Conservation (phyloP, 2,888 invertebrate species). For the Iselma pallidipennis region DNA sequence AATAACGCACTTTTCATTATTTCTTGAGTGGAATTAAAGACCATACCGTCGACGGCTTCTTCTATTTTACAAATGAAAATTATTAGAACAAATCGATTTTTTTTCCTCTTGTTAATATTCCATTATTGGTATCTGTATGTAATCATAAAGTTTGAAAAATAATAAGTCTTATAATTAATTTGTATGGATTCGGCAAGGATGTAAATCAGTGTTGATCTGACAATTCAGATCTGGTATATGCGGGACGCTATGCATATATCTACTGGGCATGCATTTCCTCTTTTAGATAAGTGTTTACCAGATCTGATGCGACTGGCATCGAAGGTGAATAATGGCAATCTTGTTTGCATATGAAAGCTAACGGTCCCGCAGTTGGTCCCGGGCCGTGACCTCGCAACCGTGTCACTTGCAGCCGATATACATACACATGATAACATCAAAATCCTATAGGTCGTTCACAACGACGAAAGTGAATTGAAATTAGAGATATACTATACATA, state of each 20-base stretch:
- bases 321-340: slow-evolving; percentile 54
- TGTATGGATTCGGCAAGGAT: neutral
- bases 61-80: neutral
- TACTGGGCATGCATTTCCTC: slow-evolving; percentile 28
- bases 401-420: slow-evolving; percentile 44
- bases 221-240: slow-evolving; percentile 18
- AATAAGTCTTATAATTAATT: neutral
- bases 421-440: slow-evolving; percentile 40
- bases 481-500: slow-evolving; percentile 32
- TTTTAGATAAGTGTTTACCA: slow-evolving; percentile 39
- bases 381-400: slow-evolving; percentile 33
- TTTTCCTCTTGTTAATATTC: neutral
- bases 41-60: neutral
- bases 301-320: slow-evolving; percentile 41
- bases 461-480: slow-evolving; percentile 40
- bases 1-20: neutral
- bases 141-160: neutral
- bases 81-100: neutral
- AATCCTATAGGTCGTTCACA: slow-evolving; percentile 34
- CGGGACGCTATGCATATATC: slow-evolving; percentile 16
- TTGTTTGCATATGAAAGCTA: slow-evolving; percentile 55
- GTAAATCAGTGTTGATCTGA: slow-evolving; percentile 10
- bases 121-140: neutral
- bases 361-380: slow-evolving; percentile 32
- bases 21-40: neutral